Evolutionary conservation across 2,888 invertebrate species (phyloP).

Genomic region (Platycheirus albimanus): DNA sequence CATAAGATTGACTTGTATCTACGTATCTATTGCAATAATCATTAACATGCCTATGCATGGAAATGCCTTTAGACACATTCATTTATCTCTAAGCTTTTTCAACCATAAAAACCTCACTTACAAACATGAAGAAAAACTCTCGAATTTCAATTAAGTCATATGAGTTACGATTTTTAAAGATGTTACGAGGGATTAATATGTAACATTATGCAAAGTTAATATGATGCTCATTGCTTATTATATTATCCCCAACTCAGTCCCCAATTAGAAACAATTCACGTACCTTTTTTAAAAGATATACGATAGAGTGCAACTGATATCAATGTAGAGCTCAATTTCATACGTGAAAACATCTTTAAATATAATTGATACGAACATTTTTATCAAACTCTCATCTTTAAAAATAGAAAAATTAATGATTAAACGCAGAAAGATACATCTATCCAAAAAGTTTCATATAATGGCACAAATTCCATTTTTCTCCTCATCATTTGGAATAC

Average conservation of each 20-base stretch:
- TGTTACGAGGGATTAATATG: too few relatives aligned
- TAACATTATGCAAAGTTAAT: slow-evolving; percentile 30
- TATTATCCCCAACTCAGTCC: slow-evolving; percentile 15
- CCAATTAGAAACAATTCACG: slow-evolving; percentile 50
- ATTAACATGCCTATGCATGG: too few relatives aligned
- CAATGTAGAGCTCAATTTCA: not conserved
- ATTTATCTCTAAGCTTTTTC: too few relatives aligned
- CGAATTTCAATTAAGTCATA: slow-evolving; percentile 33
- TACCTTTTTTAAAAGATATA: not conserved
- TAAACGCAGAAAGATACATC: slow-evolving; percentile 34
- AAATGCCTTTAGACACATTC: too few relatives aligned
- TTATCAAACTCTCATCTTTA: slow-evolving; percentile 34
- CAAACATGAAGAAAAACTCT: slow-evolving; percentile 37
- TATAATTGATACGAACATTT: slow-evolving; percentile 51
- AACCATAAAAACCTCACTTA: slow-evolving; percentile 37
- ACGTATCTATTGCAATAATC: too few relatives aligned
- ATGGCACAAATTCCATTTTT: slow-evolving; percentile 24
- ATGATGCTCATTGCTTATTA: slow-evolving; percentile 39
- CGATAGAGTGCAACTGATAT: slow-evolving; percentile 3
- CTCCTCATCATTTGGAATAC: slow-evolving; percentile 23
- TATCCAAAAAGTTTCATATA: not conserved
- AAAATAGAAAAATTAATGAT: slow-evolving; percentile 60
- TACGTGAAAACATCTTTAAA: slow-evolving; percentile 16
- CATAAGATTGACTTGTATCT: too few relatives aligned
- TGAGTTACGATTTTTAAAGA: too few relatives aligned